phyloP scores from a whole-genome alignment of 2,113 vertebrate genomes.

The Oryzias melastigma region DNA sequence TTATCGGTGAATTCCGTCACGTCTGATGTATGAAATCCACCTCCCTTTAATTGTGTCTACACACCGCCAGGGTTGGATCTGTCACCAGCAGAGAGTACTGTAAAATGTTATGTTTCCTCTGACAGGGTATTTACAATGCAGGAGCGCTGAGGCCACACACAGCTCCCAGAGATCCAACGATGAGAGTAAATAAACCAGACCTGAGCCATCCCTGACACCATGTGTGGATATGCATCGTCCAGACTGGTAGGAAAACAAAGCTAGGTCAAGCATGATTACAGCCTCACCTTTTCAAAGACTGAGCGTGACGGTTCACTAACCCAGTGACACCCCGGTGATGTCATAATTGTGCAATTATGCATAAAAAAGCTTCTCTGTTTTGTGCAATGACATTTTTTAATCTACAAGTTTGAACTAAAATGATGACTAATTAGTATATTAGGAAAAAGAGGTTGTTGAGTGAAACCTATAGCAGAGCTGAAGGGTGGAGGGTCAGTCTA shows the following conservation, averaged over 20 bases:
- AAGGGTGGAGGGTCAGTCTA: background rate
- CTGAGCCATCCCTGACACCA: conserved; percentile 66
- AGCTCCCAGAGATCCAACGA: conserved; percentile 72
- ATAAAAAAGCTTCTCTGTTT: no score
- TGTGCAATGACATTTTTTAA: no score
- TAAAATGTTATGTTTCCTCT: conserved; percentile 81
- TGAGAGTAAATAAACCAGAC: conserved; percentile 87
- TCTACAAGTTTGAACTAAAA: no score
- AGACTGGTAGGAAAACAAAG: conserved; percentile 66
- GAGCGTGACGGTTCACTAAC: conserved; percentile 9
- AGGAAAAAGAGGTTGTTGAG: background rate
- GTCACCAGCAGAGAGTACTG: conserved; percentile 63
- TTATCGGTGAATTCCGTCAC: background rate
- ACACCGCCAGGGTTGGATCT: conserved; percentile 57
- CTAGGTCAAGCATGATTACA: conserved; percentile 55
- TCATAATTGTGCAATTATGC: conserved; percentile 2
- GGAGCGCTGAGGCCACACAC: conserved; percentile 82
- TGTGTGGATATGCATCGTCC: conserved; percentile 65
- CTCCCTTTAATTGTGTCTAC: conserved; percentile 42
- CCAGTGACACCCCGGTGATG: conserved; percentile 8
- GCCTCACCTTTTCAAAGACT: conserved; percentile 38
- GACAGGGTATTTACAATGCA: conserved; percentile 78
- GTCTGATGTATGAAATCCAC: conserved; percentile 15
- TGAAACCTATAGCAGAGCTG: no score
- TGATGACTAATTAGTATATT: background rate